phyloP scores from a whole-genome alignment of 1,140 invertebrate species.

The Wasmannia auropunctata region DNA sequence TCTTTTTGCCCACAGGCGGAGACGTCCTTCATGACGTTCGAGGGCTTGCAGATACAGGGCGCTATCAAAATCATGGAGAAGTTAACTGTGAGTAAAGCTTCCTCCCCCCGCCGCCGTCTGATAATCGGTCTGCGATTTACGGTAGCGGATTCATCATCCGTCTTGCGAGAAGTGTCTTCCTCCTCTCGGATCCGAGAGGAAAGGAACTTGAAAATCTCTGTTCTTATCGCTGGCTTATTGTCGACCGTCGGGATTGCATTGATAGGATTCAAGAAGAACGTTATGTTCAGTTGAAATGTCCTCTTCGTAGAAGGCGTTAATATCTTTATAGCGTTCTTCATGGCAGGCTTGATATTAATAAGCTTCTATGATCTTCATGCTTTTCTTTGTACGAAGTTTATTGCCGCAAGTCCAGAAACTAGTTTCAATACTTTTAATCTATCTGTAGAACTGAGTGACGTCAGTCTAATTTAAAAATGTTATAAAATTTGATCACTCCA shows the following conservation, averaged over 20 bases:
- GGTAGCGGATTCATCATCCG: background rate
- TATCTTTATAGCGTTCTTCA: background rate
- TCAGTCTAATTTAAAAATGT: background rate
- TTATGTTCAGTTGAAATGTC: background rate
- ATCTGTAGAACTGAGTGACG: too few relatives aligned
- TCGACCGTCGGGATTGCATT: too few relatives aligned
- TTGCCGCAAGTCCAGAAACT: too few relatives aligned
- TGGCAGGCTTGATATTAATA: background rate
- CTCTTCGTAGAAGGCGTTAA: background rate
- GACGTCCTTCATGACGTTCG: conserved; percentile 97
- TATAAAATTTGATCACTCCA: background rate
- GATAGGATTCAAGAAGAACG: background rate
- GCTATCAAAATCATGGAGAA: conserved; percentile 97
- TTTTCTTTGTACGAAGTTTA: background rate
- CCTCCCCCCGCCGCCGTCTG: too few relatives aligned
- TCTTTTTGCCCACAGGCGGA: conserved; percentile 94
- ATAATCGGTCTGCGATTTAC: background rate
- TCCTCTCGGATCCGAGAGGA: too few relatives aligned
- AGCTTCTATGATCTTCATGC: background rate
- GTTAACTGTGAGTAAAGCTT: conserved; percentile 90
- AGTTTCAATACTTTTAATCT: too few relatives aligned
- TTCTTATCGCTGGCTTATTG: background rate
- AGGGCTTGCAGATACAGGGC: conserved; percentile 96
- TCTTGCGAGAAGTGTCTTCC: background rate
- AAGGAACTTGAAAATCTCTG: background rate